These are phyloP conservation scores for Scyliorhinus canicula DNA, from an alignment of 2,797 vertebrate species.

Conservation along the genomic window DNA sequence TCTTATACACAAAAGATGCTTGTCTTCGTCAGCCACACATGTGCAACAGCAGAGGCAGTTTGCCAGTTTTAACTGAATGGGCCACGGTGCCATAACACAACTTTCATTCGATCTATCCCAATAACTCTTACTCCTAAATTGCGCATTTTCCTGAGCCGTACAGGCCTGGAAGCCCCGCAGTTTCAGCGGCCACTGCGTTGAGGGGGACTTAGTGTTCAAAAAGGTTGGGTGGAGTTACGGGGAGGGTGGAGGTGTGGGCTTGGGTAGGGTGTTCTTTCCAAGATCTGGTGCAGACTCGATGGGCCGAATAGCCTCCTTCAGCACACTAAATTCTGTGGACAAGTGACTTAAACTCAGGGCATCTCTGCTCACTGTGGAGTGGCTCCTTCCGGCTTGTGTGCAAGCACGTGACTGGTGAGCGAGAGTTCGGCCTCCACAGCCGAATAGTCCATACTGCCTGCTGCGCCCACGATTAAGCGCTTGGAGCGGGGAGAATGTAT, in stretches of 20 bases:
- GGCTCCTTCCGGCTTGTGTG: no score
- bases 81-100: not conserved
- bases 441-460: not conserved
- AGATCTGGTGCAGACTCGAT: no score
- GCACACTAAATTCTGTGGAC: no score
- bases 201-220: no score
- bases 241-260: no score
- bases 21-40: not conserved
- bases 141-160: not conserved
- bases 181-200: no score
- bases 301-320: no score
- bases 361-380: not conserved
- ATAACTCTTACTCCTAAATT: not conserved
- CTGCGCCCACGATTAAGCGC: not conserved
- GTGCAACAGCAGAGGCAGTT: not conserved
- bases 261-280: no score
- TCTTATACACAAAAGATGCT: no score
- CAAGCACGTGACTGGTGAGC: no score
- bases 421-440: not conserved
- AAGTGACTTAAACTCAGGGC: not conserved
- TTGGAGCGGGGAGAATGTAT: no score
- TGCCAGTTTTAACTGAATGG: not conserved
- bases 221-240: no score
- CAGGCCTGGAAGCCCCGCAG: not conserved
- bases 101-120: not conserved